phyloP scores from a whole-genome alignment of 2,113 vertebrate genomes.

The Orthonyx spaldingii region DNA sequence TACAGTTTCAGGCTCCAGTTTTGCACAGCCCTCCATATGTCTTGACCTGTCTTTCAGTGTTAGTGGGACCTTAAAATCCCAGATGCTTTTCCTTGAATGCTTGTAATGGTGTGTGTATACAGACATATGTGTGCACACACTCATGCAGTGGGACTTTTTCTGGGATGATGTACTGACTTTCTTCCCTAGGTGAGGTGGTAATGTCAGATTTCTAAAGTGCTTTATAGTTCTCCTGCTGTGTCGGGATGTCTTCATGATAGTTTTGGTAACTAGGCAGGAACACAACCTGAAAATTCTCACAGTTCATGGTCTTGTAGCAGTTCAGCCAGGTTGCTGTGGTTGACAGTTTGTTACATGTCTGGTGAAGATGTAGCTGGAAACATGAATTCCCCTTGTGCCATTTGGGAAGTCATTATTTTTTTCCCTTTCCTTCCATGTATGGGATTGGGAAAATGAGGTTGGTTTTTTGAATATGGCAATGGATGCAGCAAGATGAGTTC shows the following conservation, averaged over 20 bases:
- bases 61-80: not conserved
- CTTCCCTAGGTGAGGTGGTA: not conserved
- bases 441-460: not conserved
- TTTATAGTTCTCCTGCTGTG: not conserved
- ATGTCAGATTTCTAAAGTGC: not conserved
- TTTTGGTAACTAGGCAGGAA: not conserved
- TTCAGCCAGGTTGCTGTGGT: not conserved
- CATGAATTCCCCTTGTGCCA: not conserved
- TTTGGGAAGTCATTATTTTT: not conserved
- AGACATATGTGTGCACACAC: rapidly evolving
- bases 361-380: not conserved
- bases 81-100: not conserved
- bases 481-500: not conserved
- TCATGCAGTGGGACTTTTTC: rapidly evolving
- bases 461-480: not conserved
- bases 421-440: not conserved
- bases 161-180: not conserved
- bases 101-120: rapidly evolving
- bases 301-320: not conserved
- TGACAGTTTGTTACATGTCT: not conserved
- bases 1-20: not conserved
- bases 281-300: not conserved
- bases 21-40: not conserved
- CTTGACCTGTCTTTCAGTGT: not conserved
- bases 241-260: not conserved